phyloP scores from a whole-genome alignment of 2,797 vertebrate genomes.

The Pampus argenteus region DNA sequence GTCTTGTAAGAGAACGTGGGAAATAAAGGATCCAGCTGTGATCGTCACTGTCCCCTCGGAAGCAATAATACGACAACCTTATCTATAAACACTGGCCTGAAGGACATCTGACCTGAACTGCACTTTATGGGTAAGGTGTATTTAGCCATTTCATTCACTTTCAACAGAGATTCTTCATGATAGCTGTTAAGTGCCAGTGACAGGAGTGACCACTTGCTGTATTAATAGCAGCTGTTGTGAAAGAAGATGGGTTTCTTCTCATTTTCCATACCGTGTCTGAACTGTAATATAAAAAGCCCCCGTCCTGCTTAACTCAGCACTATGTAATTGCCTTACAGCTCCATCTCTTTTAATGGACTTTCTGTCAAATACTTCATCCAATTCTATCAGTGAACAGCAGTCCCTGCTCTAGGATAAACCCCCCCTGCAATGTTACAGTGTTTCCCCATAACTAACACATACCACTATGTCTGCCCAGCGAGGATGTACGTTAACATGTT shows the following conservation, averaged over 20 bases:
- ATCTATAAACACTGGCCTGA: conserved; percentile 37
- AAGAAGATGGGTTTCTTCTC: conserved; percentile 77
- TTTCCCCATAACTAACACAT: conserved; percentile 60
- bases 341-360: conserved; percentile 84
- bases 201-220: conserved; percentile 77
- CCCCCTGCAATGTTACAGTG: conserved; percentile 67
- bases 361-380: conserved; percentile 85
- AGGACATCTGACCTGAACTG: conserved; percentile 44
- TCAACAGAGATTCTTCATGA: conserved; percentile 59
- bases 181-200: conserved; percentile 56
- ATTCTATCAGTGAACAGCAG: conserved; percentile 81
- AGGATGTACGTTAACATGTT: conserved; percentile 42
- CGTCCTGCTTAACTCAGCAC: conserved; percentile 81
- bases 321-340: conserved; percentile 83
- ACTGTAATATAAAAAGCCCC: conserved; percentile 77
- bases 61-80: conserved; percentile 29
- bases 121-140: conserved; percentile 48
- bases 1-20: background rate
- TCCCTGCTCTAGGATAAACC: conserved; percentile 78
- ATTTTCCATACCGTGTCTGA: conserved; percentile 76
- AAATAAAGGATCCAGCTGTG: conserved; percentile 5
- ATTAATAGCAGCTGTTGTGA: conserved; percentile 81
- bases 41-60: conserved; percentile 29
- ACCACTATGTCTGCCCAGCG: conserved; percentile 8
- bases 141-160: conserved; percentile 64